Evolutionary conservation across 1,140 invertebrate genomes (phyloP).

Genomic region (Drosophila azteca): DNA sequence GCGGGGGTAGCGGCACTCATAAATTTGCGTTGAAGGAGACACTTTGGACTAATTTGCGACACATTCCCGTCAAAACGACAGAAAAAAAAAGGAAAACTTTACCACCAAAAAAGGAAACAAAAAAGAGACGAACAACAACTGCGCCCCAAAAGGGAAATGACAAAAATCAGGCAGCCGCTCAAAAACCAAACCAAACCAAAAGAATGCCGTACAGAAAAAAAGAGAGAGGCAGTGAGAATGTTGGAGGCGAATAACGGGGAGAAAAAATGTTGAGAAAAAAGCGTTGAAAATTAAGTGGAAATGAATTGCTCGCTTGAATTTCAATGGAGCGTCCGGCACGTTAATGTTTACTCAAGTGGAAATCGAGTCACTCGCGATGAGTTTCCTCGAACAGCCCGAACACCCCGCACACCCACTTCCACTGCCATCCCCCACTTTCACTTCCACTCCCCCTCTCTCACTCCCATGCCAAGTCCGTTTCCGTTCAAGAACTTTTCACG

Average conservation of each 20-base stretch:
- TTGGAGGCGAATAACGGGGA: too few relatives aligned
- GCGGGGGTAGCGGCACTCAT: conserved; percentile 55
- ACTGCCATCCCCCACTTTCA: not conserved
- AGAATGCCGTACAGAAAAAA: conserved; percentile 44
- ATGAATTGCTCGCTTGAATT: conserved; percentile 82
- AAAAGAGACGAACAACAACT: conserved; percentile 2
- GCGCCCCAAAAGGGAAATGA: conserved; percentile 33
- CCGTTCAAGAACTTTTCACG: conserved; percentile 47
- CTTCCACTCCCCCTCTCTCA: conserved; percentile 21
- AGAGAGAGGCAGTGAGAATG: conserved; percentile 3
- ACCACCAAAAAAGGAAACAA: conserved; percentile 13
- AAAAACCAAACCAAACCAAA: conserved; percentile 29
- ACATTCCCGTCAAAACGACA: conserved; percentile 53
- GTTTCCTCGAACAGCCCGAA: not conserved
- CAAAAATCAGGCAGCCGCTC: conserved; percentile 49
- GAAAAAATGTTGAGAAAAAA: conserved; percentile 34
- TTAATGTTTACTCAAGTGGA: conserved; percentile 81
- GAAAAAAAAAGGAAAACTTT: conserved; percentile 46
- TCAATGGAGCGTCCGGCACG: conserved; percentile 79
- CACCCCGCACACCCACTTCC: not conserved
- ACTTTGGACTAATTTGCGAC: conserved; percentile 76
- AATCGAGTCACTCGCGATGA: conserved; percentile 72
- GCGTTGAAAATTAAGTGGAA: conserved; percentile 82
- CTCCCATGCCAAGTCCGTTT: conserved; percentile 37
- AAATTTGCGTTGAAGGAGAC: conserved; percentile 72